A percentile compares a stretch with the other conserved stretches of the same genome.
These are phyloP conservation scores for Dendrolimus punctatus DNA, from an alignment of 1,140 invertebrate genomes.

Conservation along the genomic window DNA sequence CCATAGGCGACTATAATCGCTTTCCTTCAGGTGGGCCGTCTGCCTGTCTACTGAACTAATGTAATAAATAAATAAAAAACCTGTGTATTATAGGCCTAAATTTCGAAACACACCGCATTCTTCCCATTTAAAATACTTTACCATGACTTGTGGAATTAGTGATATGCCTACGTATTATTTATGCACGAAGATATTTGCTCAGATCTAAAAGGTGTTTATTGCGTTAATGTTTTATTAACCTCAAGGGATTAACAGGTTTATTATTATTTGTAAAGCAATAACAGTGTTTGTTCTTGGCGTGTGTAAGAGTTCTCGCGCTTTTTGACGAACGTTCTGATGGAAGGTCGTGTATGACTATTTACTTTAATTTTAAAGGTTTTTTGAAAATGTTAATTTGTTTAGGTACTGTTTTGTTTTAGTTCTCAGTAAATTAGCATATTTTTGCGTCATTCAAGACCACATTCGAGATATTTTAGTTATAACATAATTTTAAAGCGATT, in stretches of 20 bases:
- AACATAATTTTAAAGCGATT: too few relatives aligned
- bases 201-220: constrained; percentile 53
- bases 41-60: too few relatives aligned
- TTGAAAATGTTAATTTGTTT: too few relatives aligned
- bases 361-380: too few relatives aligned
- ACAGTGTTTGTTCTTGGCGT: constrained; percentile 51
- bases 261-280: constrained; percentile 60
- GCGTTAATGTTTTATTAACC: constrained; percentile 63
- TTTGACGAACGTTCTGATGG: constrained; percentile 1
- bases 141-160: constrained; percentile 41
- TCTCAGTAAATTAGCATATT: too few relatives aligned
- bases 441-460: too few relatives aligned
- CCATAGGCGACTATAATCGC: too few relatives aligned
- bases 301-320: constrained; percentile 19
- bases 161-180: constrained; percentile 57
- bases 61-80: neutral
- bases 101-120: neutral
- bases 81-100: neutral
- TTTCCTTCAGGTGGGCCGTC: too few relatives aligned
- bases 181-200: constrained; percentile 36
- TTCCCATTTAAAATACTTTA: neutral
- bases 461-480: too few relatives aligned
- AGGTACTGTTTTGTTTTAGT: too few relatives aligned
- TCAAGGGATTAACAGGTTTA: constrained; percentile 61
- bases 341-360: too few relatives aligned